These are phyloP conservation scores for Prinia subflava DNA, from an alignment of 2,113 vertebrate genomes.

Conservation along the genomic window DNA sequence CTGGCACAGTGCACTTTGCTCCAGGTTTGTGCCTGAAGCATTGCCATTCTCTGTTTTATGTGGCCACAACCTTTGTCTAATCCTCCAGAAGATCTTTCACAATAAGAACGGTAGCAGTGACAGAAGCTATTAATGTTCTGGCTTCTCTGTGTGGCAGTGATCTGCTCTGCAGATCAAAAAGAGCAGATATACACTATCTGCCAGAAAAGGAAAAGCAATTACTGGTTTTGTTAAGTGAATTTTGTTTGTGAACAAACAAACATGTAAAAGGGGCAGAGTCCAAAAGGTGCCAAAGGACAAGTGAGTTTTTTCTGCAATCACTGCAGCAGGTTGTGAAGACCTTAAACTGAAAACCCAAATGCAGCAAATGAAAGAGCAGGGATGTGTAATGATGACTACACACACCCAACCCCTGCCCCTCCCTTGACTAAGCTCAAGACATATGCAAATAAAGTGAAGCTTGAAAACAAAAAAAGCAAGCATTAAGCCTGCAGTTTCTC, in stretches of 20 bases:
- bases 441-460: background rate
- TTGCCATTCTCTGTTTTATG: slow-evolving; percentile 23
- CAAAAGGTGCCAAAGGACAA: background rate
- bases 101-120: slow-evolving; percentile 21
- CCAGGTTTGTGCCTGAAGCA: background rate
- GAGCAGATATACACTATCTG: background rate
- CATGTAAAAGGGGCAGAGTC: background rate
- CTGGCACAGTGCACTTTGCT: background rate
- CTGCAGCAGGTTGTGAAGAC: background rate
- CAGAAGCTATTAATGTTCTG: slow-evolving; percentile 18
- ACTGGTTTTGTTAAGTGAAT: background rate
- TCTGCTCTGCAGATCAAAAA: background rate
- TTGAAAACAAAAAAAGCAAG: background rate
- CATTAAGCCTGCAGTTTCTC: background rate
- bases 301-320: background rate
- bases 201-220: background rate
- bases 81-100: slow-evolving; percentile 9
- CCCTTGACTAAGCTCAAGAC: background rate
- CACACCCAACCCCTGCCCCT: background rate
- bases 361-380: background rate
- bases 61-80: slow-evolving; percentile 31
- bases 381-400: background rate
- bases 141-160: background rate
- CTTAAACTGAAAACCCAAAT: background rate
- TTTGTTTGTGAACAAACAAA: background rate